phyloP scores from a whole-genome alignment of 2,888 invertebrate genomes.

The Sepioteuthis lessoniana region DNA sequence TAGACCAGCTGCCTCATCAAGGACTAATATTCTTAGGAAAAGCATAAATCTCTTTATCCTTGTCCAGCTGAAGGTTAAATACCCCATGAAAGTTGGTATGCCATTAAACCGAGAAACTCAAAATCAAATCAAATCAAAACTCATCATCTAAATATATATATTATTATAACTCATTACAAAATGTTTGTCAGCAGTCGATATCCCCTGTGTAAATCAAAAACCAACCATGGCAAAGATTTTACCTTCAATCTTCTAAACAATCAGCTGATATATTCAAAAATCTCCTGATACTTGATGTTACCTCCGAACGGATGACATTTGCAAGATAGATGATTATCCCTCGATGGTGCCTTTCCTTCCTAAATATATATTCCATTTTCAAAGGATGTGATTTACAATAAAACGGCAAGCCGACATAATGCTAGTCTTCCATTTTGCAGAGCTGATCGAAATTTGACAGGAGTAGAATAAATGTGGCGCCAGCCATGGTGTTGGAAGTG shows the following conservation, averaged over 20 bases:
- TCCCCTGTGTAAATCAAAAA: neutral
- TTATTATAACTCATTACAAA: neutral
- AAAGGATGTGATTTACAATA: constrained; percentile 33
- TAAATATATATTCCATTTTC: neutral
- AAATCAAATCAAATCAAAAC: no score
- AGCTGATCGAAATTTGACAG: neutral
- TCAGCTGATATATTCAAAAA: neutral
- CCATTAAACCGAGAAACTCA: no score
- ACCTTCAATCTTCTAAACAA: neutral
- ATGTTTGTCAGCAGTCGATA: neutral
- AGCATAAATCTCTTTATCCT: no score
- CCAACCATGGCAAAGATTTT: neutral
- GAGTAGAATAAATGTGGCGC: neutral
- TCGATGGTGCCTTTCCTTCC: neutral
- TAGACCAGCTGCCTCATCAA: no score
- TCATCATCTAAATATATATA: neutral
- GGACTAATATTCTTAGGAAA: no score
- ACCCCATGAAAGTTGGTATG: no score
- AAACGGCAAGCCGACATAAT: neutral
- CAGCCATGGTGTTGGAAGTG: neutral
- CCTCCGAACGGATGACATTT: neutral
- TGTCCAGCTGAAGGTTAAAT: no score
- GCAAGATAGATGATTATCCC: neutral
- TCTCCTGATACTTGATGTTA: neutral
- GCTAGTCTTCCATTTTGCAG: neutral